Conservation (phyloP, 2,113 vertebrate genomes). For the Tachycineta bicolor region DNA sequence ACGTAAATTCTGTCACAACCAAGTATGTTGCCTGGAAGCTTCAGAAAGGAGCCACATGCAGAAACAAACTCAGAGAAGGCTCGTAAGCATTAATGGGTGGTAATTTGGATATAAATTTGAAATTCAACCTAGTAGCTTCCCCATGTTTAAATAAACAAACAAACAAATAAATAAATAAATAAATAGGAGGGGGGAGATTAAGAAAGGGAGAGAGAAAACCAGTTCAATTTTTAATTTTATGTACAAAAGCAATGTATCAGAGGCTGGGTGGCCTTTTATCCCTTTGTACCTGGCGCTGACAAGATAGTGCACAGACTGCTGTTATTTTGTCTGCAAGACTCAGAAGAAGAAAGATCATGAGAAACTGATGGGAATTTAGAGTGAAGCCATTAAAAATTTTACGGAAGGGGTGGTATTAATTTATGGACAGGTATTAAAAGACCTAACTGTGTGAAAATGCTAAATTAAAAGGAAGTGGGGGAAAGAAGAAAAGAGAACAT, state of each 20-base stretch:
- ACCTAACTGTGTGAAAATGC: neutral
- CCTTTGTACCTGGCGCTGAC: fast-evolving
- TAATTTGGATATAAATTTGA: neutral
- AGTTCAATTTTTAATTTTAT: neutral
- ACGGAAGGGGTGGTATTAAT: neutral
- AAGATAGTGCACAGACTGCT: neutral
- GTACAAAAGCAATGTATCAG: neutral
- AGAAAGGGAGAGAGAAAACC: fast-evolving
- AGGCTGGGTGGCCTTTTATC: neutral
- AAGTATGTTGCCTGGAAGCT: neutral
- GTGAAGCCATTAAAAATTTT: neutral
- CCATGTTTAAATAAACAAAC: neutral
- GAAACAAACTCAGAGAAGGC: neutral
- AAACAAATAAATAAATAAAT: too few relatives aligned
- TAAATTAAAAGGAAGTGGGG: neutral
- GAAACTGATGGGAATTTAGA: neutral
- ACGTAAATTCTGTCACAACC: neutral
- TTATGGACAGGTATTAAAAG: neutral
- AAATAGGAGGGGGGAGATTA: fast-evolving
- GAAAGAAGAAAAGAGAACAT: neutral
- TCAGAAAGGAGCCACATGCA: neutral
- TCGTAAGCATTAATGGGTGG: fast-evolving
- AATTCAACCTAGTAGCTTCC: neutral
- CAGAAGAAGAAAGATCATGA: neutral
- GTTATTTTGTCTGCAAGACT: neutral